Evolutionary conservation across 2,113 vertebrate genomes (phyloP).

Genomic region (Gadus macrocephalus): DNA sequence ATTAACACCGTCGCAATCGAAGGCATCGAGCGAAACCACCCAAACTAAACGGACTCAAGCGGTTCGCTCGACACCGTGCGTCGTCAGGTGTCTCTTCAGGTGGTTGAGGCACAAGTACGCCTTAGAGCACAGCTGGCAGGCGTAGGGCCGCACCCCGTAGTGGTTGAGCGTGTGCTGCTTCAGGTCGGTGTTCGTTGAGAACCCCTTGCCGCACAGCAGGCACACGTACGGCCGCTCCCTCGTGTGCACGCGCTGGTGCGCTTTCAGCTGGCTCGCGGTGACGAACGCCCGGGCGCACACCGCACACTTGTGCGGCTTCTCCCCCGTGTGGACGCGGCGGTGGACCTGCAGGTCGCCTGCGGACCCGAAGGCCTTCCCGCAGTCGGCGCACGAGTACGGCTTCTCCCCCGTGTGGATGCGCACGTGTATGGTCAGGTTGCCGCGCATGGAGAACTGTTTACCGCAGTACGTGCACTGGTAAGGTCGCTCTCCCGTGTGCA

Average conservation of each 20-base stretch:
- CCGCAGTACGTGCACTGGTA: conserved; percentile 50
- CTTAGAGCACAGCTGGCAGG: conserved; percentile 48
- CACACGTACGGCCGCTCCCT: conserved; percentile 47
- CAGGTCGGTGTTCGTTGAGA: conserved; percentile 34
- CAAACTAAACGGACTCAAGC: not conserved
- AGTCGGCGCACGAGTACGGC: conserved; percentile 46
- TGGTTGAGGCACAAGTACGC: conserved; percentile 42
- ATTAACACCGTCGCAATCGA: not conserved
- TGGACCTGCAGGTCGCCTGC: conserved; percentile 50
- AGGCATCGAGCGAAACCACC: not conserved
- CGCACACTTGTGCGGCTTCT: conserved; percentile 43
- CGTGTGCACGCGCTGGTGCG: conserved; percentile 47
- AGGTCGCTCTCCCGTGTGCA: conserved; percentile 53
- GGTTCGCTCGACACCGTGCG: conserved; percentile 25
- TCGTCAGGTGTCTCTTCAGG: conserved; percentile 52
- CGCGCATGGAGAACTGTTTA: conserved; percentile 36
- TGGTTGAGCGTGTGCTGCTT: conserved; percentile 49
- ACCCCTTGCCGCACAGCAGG: conserved; percentile 43
- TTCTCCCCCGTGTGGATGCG: conserved; percentile 50
- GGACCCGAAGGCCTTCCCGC: conserved; percentile 48
- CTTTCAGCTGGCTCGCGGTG: conserved; percentile 36
- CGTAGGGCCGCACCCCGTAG: conserved; percentile 37
- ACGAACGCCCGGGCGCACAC: conserved; percentile 42
- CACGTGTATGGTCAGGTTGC: conserved; percentile 47
- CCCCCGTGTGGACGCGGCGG: conserved; percentile 46